Evolutionary conservation across 2,797 vertebrate species (phyloP).

Genomic region (Crenichthys baileyi): DNA sequence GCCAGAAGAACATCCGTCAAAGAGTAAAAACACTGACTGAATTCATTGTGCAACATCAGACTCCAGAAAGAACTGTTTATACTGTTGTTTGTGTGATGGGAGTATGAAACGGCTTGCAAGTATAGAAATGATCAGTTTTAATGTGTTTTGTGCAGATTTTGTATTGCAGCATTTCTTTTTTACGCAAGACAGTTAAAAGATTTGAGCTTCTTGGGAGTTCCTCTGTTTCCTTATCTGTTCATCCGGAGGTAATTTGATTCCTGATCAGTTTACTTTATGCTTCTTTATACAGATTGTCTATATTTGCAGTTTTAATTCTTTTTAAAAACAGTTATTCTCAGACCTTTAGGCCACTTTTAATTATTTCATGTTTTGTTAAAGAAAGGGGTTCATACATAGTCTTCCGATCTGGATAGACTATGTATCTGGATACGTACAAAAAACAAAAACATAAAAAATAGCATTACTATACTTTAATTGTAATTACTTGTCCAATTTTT

Average conservation of each 20-base stretch:
- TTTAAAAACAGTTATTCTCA: background rate
- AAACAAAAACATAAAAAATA: no score
- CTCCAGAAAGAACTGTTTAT: background rate
- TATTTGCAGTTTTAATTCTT: background rate
- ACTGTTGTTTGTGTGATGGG: background rate
- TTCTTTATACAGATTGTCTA: background rate
- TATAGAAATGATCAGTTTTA: background rate
- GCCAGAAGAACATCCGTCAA: conserved; percentile 23
- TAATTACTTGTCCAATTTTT: no score
- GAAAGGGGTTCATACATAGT: no score
- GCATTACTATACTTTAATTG: no score
- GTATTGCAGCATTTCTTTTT: background rate
- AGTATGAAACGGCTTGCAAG: background rate
- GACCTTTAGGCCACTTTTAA: no score
- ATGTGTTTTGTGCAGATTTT: background rate
- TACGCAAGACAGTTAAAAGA: background rate
- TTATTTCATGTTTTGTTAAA: no score
- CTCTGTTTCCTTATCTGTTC: background rate
- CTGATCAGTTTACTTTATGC: background rate
- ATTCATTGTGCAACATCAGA: background rate
- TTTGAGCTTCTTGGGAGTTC: background rate
- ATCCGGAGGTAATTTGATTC: background rate
- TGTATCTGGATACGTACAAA: no score
- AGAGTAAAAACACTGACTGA: background rate
- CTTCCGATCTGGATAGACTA: no score